A percentile compares a stretch with the other conserved stretches of the same genome.
Conservation (phyloP, 2,113 vertebrate genomes). For the Dipodomys ordii region DNA sequence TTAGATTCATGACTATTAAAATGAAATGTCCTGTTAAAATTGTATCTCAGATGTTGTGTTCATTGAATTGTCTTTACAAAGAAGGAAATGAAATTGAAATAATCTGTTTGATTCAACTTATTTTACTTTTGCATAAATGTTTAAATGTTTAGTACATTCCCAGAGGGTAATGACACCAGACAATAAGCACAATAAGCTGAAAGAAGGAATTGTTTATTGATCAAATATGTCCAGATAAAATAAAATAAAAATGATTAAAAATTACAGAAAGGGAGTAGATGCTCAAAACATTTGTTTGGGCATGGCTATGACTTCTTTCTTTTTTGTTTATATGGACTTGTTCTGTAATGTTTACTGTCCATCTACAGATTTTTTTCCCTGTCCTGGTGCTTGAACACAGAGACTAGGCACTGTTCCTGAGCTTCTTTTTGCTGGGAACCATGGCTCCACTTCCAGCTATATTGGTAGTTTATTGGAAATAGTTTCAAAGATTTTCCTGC, state of each 20-base stretch:
- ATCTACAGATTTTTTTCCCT: not conserved
- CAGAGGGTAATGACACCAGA: constrained; percentile 30
- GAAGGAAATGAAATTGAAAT: constrained; percentile 51
- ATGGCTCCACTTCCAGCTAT: no score
- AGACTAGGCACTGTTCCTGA: no score
- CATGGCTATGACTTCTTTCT: constrained; percentile 74
- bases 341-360: constrained; percentile 68
- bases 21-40: constrained; percentile 35
- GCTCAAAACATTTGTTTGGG: constrained; percentile 60
- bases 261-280: constrained; percentile 30
- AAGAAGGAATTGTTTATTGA: constrained; percentile 73
- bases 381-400: no score
- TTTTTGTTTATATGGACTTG: constrained; percentile 75
- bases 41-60: not conserved
- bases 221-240: constrained; percentile 61
- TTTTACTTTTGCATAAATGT: constrained; percentile 49
- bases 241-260: constrained; percentile 71
- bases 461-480: no score
- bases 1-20: constrained; percentile 55
- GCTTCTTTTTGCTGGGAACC: no score
- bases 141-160: constrained; percentile 58
- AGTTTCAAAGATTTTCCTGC: no score
- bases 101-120: constrained; percentile 23
- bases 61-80: constrained; percentile 46
- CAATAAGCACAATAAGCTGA: constrained; percentile 59